Evolutionary conservation across 1,140 invertebrate genomes (phyloP), one percentile per base, ranked within the genome.

Genomic region (Doryteuthis pealeii): DNA sequence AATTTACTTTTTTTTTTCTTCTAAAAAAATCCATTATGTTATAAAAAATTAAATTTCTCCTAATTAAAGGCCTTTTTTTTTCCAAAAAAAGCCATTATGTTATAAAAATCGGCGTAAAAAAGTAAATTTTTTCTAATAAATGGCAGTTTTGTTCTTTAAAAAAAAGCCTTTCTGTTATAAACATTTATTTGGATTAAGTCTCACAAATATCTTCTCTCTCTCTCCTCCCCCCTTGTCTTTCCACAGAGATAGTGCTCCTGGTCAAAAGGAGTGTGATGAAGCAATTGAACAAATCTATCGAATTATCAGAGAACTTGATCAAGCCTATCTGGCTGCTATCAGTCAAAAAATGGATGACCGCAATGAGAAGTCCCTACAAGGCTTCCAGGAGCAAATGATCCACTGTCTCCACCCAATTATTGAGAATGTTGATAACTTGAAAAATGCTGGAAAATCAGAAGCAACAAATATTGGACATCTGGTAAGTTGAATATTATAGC

Each of bases 381-480:
- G 92, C 1, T 96, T 93, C 88, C 93, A 93, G 66, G 94, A 96
- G 76, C 93, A 90, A 80, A 89, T 90, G 82, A 88, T 90, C 74
- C 89, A 87, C 71, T 93, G 93, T 66, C 92, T 92, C 0, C 76
- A 81, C 33, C 83, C 87, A 76, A 85, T 88, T 35, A 75, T 84
- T 12, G 87, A 89, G 76, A 93, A 93, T 49, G 89, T 98, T 71
- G 95, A 97, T 79, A 92, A 92, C 12, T 89, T 98, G 31, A 89
- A 93, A 8, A 88, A 90, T 30, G 94, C 96, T 33, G 96, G 94
- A 12, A 95, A 94, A 85, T 92, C 91, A 72, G 95, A 98, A 89
- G 94, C 97, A 0, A 96, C 99, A 89, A 94, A 95, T 82, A 91
- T 99, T 40, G 96, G 96, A 0, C 95, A 98, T 85, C 90, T 92